phyloP scores from a whole-genome alignment of 2,888 invertebrate genomes.

The Eupithecia dodoneata region DNA sequence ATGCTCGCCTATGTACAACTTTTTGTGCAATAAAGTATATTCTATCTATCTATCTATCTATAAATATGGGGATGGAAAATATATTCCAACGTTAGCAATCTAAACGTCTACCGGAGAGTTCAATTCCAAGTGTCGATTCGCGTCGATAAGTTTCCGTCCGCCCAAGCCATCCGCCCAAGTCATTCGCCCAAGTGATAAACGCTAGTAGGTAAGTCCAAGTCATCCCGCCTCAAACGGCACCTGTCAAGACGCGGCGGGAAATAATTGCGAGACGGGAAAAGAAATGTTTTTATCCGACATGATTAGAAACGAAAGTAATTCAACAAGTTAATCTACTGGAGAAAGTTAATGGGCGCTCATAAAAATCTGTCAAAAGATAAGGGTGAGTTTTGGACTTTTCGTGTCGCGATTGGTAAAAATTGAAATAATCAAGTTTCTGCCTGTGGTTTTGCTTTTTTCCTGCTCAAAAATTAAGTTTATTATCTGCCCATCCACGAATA shows the following conservation, averaged over 20 bases:
- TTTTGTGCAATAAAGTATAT: no score
- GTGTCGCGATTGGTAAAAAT: not conserved
- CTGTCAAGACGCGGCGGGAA: not conserved
- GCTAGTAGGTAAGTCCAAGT: constrained; percentile 20
- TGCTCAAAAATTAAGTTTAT: no score
- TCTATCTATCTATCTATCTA: no score
- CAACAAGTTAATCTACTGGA: constrained; percentile 22
- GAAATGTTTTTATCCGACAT: constrained; percentile 16
- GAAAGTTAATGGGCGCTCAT: constrained; percentile 11
- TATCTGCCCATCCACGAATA: not conserved
- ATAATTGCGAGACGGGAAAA: constrained; percentile 17
- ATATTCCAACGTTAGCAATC: not conserved
- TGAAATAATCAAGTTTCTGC: not conserved
- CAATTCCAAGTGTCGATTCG: constrained; percentile 1
- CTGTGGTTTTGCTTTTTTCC: not conserved
- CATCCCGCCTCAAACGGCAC: constrained; percentile 18
- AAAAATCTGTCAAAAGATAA: constrained; percentile 22
- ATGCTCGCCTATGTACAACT: no score
- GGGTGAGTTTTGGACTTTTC: constrained; percentile 13
- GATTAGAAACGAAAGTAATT: constrained; percentile 13
- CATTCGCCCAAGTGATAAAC: constrained; percentile 23
- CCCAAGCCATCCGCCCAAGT: constrained; percentile 7
- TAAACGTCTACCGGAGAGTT: not conserved
- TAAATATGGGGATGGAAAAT: no score
- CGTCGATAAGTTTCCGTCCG: constrained; percentile 5